Evolutionary conservation across 2,113 vertebrate genomes (phyloP), one percentile per base, ranked within the genome.

Genomic region (Melanostigma gelatinosum): DNA sequence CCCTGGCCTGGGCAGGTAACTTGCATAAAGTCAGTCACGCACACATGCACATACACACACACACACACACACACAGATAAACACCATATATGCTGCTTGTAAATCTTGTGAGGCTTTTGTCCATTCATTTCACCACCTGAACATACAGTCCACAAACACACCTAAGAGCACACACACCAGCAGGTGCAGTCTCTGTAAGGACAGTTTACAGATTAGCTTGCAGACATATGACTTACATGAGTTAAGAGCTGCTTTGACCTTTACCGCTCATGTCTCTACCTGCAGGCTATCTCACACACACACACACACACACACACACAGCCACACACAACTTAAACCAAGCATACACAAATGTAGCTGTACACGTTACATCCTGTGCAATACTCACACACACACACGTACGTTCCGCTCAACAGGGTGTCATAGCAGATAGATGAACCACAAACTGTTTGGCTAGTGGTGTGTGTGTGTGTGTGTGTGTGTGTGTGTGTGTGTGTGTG

Each of bases 1-100:
- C 80, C 92, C 95, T 77, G 91, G 93, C 76, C 90, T 92, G 44
- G 96, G 97, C 88, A 97, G 96, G 97, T 97, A 92, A 94, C 89
- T 87, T 58, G 16, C 64, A 85, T 65, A 4, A 40, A 48, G 7
- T 36, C 16, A 78, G 20, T 54, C 20, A 44, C 20, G 40, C 54
- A 77, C 29, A 63, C 40, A 38, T 16, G 40, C 54, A 77, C 29
- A 63, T 34, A 38, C 27, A 72, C 34, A 64, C 52, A 46, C 20
- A 44, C 54, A 77, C 29, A 63, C 40, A 38, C 27, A 72, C 34
- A 64, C 52, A 46, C 20, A 68, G 3, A 70, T 60, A 18, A 32
- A 74, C 13, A 62, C 2, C 13, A 32, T 36, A 38, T 48, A 12
- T 66, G 24, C 40, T 2, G 11, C 13, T 62, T 55, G 6, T 63